Evolutionary conservation across 2,888 invertebrate genomes (phyloP).

Genomic region (Lochmaea capreae): DNA sequence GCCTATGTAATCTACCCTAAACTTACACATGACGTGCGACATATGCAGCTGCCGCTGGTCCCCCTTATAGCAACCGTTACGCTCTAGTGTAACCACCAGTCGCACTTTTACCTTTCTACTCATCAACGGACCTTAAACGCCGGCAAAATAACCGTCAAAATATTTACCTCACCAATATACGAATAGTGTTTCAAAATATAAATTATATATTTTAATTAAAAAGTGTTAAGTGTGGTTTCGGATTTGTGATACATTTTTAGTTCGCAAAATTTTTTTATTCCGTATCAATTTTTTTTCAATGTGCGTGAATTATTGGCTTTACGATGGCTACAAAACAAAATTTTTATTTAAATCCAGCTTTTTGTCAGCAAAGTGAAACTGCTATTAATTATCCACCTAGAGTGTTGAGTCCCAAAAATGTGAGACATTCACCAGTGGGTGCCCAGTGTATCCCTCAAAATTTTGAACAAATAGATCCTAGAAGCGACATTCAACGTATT

Average conservation of each 20-base stretch:
- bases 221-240: neutral
- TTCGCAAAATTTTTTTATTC: neutral
- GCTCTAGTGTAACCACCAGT: conserved; percentile 55
- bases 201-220: neutral
- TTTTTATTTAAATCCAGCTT: conserved; percentile 84
- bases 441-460: conserved; percentile 59
- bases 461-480: conserved; percentile 51
- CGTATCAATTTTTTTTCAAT: neutral
- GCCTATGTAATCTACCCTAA: conserved; percentile 64
- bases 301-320: neutral
- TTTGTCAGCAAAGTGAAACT: conserved; percentile 82
- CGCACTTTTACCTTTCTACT: conserved; percentile 51
- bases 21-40: conserved; percentile 62
- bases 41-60: conserved; percentile 64
- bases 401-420: conserved; percentile 48
- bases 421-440: conserved; percentile 63
- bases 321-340: conserved; percentile 60
- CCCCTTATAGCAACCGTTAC: conserved; percentile 59
- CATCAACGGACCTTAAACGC: conserved; percentile 36
- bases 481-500: conserved; percentile 43
- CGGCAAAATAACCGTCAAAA: conserved; percentile 25
- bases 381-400: conserved; percentile 64
- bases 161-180: conserved; percentile 1
- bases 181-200: neutral
- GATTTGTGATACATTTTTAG: too few species aligned